phyloP scores from a whole-genome alignment of 2,888 invertebrate genomes.

The Globia sparganii region DNA sequence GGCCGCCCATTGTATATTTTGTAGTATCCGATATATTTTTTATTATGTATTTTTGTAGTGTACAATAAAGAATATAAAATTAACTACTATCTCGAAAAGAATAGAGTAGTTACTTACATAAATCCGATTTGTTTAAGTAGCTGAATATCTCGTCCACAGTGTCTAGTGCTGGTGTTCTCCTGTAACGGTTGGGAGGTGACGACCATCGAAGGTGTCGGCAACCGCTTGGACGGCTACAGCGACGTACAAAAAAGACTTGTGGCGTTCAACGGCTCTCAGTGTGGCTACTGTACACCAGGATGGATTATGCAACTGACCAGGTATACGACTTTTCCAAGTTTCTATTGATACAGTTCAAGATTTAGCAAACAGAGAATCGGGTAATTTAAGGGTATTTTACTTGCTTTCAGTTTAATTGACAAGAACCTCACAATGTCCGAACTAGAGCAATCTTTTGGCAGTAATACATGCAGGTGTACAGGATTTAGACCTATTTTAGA shows the following conservation, averaged over 20 bases:
- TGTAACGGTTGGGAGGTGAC: slow-evolving; percentile 92
- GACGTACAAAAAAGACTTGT: slow-evolving; percentile 91
- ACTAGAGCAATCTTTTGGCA: slow-evolving; percentile 93
- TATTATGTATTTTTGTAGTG: not conserved
- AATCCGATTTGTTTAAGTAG: not conserved
- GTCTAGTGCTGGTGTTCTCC: slow-evolving; percentile 90
- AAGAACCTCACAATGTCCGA: slow-evolving; percentile 91
- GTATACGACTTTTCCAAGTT: slow-evolving; percentile 73
- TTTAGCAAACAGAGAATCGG: not conserved
- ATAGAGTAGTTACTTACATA: not conserved
- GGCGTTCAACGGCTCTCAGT: slow-evolving; percentile 92
- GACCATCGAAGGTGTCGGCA: slow-evolving; percentile 94
- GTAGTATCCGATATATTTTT: not conserved
- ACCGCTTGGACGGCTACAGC: slow-evolving; percentile 91
- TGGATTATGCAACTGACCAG: slow-evolving; percentile 94
- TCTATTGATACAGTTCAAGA: not conserved
- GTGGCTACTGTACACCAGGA: slow-evolving; percentile 94
- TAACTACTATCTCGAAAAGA: not conserved
- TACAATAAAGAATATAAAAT: not conserved
- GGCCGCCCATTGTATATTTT: not conserved
- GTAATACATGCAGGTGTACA: slow-evolving; percentile 95
- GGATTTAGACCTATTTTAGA: slow-evolving; percentile 95
- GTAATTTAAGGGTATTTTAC: not conserved
- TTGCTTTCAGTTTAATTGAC: slow-evolving; percentile 83
- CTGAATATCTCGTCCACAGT: slow-evolving; percentile 68